Base-by-base conservation (phyloP, 2,113 vertebrate species). In the Morone saxatilis region DNA sequence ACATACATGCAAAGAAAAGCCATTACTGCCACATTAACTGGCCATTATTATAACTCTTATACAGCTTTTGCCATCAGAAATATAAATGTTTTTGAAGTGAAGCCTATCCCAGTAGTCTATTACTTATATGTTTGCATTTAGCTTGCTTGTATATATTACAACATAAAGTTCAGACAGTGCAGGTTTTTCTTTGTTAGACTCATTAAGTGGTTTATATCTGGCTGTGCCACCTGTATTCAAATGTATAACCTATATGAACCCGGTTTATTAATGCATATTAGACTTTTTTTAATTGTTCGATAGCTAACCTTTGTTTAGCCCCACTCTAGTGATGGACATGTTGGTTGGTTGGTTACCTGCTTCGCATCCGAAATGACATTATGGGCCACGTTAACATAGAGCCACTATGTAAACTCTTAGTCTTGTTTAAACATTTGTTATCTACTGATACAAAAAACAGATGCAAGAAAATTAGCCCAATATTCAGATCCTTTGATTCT, bases 401-500 rank as follows among this genome's bases (percentile, higher is more conserved):
- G 13, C 36, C 0, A 1, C 17, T 43, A 8, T 45, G 25, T 14
- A 59, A 13, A 5, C 17, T 45, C 0, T 1, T 40, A 54, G 2
- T 65, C 20, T 56, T 71, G 14, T 61, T 40, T 54, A 38, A 69
- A 84, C 51, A 69, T 47, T 16, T 38, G 31, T 6, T n/a, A 56
- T 40, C 40, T n/a, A 19, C 25, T 71, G 31, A 31, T 31, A 25
- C 25, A 62, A 69, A 38, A 71, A 38, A 71, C 3, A 31, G 48
- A 63, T 36, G 47, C 6, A 48, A 41, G 6, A 51, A 53, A 36
- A 41, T 61, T 7, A 38, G 31, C 12, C 47, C 65, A 22, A 6
- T 13, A 4, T 53, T 17, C 10, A 63, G 43, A 38, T 79, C 17
- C 7, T 53, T 71, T 22, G 10, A 19, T 62, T 71, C 20, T 45